Conservation (phyloP, 2,113 vertebrate species). For the Labrus mixtus region DNA sequence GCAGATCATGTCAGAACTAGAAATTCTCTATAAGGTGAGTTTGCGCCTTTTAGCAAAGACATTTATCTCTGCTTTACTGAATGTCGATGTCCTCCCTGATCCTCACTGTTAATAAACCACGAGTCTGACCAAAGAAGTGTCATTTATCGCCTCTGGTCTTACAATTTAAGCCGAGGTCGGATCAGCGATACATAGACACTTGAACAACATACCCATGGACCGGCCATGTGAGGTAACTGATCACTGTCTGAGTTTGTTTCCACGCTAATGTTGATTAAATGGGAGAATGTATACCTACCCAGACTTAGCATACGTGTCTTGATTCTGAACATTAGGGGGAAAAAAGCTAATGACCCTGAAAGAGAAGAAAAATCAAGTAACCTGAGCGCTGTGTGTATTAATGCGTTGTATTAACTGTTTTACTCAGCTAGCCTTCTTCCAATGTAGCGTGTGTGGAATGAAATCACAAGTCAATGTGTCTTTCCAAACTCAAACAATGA, state of each 20-base stretch:
- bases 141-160: slow-evolving; percentile 25
- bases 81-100: slow-evolving; percentile 3
- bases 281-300: neutral
- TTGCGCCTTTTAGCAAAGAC: slow-evolving; percentile 6
- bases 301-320: neutral
- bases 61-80: neutral
- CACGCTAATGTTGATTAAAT: no score
- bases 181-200: neutral
- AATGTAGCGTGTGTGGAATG: neutral
- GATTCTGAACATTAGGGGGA: no score
- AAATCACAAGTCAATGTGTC: neutral
- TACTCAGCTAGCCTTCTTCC: neutral
- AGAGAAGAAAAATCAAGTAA: neutral
- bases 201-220: neutral
- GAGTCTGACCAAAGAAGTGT: slow-evolving; percentile 15
- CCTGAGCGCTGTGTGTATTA: no score
- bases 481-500: no score
- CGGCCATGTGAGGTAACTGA: neutral
- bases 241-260: neutral
- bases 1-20: slow-evolving; percentile 98
- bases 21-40: slow-evolving; percentile 97
- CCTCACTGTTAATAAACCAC: slow-evolving; percentile 25
- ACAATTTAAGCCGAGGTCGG: slow-evolving; percentile 17
- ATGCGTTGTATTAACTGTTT: no score
- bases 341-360: no score